phyloP scores from a whole-genome alignment of 2,113 vertebrate species.

The Brienomyrus brachyistius region DNA sequence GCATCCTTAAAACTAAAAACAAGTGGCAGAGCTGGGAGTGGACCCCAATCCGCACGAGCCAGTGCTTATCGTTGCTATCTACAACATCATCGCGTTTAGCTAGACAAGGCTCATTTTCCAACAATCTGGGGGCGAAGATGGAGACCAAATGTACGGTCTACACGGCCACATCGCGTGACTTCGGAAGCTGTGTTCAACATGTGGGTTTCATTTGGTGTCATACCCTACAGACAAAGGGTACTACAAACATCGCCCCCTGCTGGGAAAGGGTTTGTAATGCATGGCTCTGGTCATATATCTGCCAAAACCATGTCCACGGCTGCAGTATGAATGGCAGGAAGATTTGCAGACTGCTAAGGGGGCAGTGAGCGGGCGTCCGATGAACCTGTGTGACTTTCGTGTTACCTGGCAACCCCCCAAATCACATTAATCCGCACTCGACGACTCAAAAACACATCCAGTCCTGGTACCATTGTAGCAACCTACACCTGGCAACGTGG shows the following conservation, averaged over 20 bases:
- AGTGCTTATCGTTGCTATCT: conserved; percentile 50
- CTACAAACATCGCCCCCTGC: conserved; percentile 52
- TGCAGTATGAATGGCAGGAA: not conserved
- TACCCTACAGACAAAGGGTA: conserved; percentile 50
- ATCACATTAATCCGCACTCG: not conserved
- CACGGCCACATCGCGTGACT: conserved; percentile 60
- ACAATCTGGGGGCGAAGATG: conserved; percentile 45
- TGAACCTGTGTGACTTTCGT: not conserved
- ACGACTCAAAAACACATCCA: not conserved
- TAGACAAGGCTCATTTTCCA: conserved; percentile 33
- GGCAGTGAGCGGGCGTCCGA: not conserved
- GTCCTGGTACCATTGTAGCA: not conserved
- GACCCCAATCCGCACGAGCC: conserved; percentile 34
- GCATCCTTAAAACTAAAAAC: conserved; percentile 54
- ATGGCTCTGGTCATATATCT: not conserved
- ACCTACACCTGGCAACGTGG: not conserved
- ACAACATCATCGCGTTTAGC: conserved; percentile 38
- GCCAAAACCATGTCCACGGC: not conserved
- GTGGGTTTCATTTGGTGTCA: conserved; percentile 64
- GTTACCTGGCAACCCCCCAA: not conserved
- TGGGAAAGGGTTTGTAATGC: not conserved
- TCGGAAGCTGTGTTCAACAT: conserved; percentile 56
- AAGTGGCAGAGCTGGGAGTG: conserved; percentile 41
- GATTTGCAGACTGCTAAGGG: not conserved
- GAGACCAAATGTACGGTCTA: conserved; percentile 55